Evolutionary conservation across 2,888 invertebrate species (phyloP), one percentile per base, ranked within the genome.

Genomic region (Margaritifera margaritifera): DNA sequence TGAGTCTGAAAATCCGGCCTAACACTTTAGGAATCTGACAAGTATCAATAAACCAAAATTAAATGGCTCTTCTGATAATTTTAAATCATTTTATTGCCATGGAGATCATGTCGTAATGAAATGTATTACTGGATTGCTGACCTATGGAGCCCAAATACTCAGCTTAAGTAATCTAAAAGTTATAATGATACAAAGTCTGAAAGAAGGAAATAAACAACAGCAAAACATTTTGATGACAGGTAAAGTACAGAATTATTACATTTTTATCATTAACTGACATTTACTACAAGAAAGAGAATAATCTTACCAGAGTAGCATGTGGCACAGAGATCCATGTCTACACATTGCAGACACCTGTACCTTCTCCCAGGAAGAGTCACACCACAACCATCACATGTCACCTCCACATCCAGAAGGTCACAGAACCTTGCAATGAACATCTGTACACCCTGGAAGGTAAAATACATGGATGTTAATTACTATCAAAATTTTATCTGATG

Each of bases 371-470:
- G 88, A 24, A 89, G 73, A 1, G 88, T 88, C 2, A 84, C 84
- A 53, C 80, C 81, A 78, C 89, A 89, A 0, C 89, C 88, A 71
- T 89, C 88, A 84, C 89, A 89, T 63, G 75, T 82, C 57, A 89
- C 86, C 76, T 89, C 88, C 54, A 88, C 88, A 62, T 89, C 88
- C 64, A 89, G 67, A 25, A 89, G 78, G 69, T 88, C 88, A 75
- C 85, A 88, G 82, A 85, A 89, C 42, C 86, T 74, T 0, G 88
- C 89, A 15, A 88, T 83, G 78, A 89, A 89, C 86, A 88, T 86
- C 84, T 88, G 88, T 53, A 86, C 79, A 4, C 76, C 82, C 88
- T 88, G 79, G 22, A 79, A 75, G 56, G 5, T 22, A 61, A 55
- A 11, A 42, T 11, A 42, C 1, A 42, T 42, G 42, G 22, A 55